Evolutionary conservation across 2,113 vertebrate species (phyloP).

Genomic region (Chamaea fasciata): DNA sequence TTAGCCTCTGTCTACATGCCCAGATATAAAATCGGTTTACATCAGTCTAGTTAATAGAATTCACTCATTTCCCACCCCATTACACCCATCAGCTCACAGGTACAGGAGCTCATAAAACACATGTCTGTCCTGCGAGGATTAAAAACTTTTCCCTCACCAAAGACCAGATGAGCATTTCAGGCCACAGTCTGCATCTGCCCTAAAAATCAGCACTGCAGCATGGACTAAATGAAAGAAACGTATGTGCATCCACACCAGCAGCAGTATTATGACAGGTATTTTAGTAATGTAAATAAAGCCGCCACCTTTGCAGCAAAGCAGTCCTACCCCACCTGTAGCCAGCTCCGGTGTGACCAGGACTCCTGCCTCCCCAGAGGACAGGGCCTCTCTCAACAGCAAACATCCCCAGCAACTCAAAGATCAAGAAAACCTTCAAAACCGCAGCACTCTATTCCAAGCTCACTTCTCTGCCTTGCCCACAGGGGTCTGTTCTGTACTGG

Average conservation of each 20-base stretch:
- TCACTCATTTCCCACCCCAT: neutral
- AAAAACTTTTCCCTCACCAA: neutral
- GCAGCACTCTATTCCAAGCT: neutral
- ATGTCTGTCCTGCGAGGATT: neutral
- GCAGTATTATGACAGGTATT: neutral
- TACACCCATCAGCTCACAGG: neutral
- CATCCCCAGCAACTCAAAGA: neutral
- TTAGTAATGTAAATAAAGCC: neutral
- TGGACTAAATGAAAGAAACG: neutral
- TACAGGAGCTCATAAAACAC: neutral
- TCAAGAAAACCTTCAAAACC: neutral
- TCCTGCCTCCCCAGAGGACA: neutral
- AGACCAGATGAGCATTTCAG: neutral
- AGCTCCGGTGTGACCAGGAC: neutral
- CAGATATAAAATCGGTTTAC: neutral
- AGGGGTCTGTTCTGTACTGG: neutral
- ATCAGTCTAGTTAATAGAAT: neutral
- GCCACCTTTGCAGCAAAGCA: neutral
- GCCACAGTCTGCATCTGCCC: neutral
- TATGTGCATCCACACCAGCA: neutral
- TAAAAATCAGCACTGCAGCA: neutral
- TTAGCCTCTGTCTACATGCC: neutral
- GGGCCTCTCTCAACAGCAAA: neutral
- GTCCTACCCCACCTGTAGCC: neutral
- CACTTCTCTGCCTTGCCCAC: fast-evolving